These are phyloP conservation scores for Carassius carassius DNA, from an alignment of 2,113 vertebrate species.

Conservation along the genomic window DNA sequence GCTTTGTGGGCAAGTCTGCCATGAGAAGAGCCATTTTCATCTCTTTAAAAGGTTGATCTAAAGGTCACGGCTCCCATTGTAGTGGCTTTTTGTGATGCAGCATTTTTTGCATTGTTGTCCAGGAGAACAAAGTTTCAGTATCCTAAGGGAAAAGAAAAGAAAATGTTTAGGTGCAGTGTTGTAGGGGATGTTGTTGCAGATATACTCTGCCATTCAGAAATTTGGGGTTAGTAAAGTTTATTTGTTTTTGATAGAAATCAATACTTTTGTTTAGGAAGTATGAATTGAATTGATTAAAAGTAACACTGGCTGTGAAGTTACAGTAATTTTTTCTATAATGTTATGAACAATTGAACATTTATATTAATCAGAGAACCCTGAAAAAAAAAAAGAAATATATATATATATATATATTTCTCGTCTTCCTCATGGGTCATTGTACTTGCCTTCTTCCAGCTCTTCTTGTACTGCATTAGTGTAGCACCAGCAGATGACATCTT, in stretches of 20 bases:
- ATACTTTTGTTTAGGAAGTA: too few species aligned
- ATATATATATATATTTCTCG: too few species aligned
- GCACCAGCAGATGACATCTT: background rate
- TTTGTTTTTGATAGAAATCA: background rate
- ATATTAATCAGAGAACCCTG: too few species aligned
- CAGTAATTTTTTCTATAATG: too few species aligned
- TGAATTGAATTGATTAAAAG: too few species aligned
- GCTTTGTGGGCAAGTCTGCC: slow-evolving; percentile 32
- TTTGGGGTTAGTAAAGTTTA: background rate
- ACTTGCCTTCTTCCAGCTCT: too few species aligned
- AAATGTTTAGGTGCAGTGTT: background rate
- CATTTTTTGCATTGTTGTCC: background rate
- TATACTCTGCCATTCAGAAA: background rate
- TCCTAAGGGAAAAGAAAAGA: background rate
- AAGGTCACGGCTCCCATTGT: slow-evolving; percentile 50
- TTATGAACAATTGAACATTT: too few species aligned
- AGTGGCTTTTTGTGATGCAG: background rate
- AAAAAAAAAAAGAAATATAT: too few species aligned
- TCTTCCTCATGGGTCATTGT: background rate
- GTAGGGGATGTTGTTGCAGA: background rate
- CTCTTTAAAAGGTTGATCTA: slow-evolving; percentile 43
- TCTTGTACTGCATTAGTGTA: slow-evolving; percentile 1
- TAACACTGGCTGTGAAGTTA: too few species aligned
- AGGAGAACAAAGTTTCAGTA: background rate
- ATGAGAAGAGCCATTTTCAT: background rate